Conservation (phyloP, 2,797 vertebrate species). For the Hydrocynus forskahlii region DNA sequence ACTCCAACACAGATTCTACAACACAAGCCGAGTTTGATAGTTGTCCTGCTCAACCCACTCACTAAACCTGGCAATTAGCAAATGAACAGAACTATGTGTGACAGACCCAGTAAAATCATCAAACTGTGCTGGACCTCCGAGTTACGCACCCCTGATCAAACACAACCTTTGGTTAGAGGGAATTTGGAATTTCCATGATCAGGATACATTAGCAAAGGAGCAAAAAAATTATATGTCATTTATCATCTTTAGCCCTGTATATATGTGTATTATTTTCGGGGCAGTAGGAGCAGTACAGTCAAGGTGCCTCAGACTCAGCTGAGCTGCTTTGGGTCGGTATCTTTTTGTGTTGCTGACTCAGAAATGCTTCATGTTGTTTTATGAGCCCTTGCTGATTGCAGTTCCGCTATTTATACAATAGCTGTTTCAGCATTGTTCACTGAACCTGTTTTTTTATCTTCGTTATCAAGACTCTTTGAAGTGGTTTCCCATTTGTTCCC, state of each 20-base stretch:
- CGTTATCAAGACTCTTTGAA: not conserved
- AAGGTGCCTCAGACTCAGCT: not conserved
- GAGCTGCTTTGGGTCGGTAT: not conserved
- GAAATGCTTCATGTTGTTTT: slow-evolving; percentile 2
- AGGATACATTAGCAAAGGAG: not conserved
- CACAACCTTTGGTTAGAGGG: not conserved
- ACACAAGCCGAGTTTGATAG: no score
- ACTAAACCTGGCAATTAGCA: no score
- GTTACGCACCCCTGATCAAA: no score
- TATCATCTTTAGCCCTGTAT: not conserved
- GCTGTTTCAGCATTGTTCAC: slow-evolving; percentile 12
- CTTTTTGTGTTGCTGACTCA: slow-evolving; percentile 8
- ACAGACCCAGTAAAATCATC: no score
- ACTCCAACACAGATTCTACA: no score
- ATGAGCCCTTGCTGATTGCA: slow-evolving; percentile 7
- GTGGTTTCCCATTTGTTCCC: not conserved
- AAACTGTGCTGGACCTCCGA: no score
- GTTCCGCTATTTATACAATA: slow-evolving; percentile 15
- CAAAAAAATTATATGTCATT: not conserved
- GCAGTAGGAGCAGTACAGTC: not conserved
- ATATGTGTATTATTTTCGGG: not conserved
- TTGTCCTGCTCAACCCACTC: no score
- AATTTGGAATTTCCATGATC: not conserved
- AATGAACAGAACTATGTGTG: no score
- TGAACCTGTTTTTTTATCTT: not conserved